Percentiles rank a stretch among this genome's conserved stretches.
Evolutionary conservation across 2,888 invertebrate genomes (phyloP).

Genomic region (Syrphus vitripennis): DNA sequence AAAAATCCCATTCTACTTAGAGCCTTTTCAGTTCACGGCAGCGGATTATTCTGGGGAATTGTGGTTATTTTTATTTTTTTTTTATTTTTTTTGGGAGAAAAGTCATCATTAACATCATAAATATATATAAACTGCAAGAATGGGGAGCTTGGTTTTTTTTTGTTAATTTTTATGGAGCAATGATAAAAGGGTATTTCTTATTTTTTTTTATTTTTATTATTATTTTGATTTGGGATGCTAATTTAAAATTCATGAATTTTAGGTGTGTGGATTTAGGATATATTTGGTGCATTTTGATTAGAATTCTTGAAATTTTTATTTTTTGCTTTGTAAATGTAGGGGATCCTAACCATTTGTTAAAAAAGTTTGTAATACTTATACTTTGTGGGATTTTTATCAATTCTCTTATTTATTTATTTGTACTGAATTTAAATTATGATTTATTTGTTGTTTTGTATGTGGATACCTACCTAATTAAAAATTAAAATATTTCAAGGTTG

Average conservation of each 20-base stretch:
- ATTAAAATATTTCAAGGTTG: too few relatives aligned
- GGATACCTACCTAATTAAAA: too few relatives aligned
- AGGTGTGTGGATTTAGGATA: conserved; percentile 38
- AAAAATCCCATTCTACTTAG: conserved; percentile 9
- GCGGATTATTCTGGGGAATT: conserved; percentile 54
- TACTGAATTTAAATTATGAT: too few relatives aligned
- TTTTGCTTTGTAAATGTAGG: too few relatives aligned
- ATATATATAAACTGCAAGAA: neutral
- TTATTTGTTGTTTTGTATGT: too few relatives aligned
- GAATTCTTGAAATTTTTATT: neutral
- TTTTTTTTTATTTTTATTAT: neutral
- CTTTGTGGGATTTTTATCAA: neutral
- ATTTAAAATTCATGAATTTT: conserved; percentile 67
- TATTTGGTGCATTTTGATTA: conserved; percentile 35
- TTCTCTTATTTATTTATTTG: neutral
- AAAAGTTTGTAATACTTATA: neutral
- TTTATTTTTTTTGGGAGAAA: neutral
- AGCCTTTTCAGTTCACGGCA: conserved; percentile 38
- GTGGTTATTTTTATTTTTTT: neutral
- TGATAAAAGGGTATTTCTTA: conserved; percentile 45
- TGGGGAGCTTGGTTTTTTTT: conserved; percentile 31
- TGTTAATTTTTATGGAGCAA: conserved; percentile 58
- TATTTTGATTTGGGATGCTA: conserved; percentile 41
- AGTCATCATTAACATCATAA: conserved; percentile 22
- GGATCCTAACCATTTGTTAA: neutral